A percentile compares a stretch with the other conserved stretches of the same genome.
These are phyloP conservation scores for Morone chrysops DNA, from an alignment of 2,113 vertebrate species.

Conservation along the genomic window DNA sequence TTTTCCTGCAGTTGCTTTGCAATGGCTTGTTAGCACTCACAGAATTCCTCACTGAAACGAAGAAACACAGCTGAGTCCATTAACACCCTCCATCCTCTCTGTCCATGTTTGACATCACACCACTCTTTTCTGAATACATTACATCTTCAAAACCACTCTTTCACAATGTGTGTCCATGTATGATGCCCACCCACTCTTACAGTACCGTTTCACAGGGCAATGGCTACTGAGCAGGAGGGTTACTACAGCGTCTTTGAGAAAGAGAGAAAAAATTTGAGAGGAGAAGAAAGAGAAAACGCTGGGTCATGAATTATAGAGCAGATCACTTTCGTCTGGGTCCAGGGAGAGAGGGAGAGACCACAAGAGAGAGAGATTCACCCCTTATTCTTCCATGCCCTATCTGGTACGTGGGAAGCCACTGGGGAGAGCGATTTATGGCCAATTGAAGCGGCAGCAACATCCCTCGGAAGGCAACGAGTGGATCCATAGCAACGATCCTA, in stretches of 20 bases:
- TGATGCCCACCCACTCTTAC: constrained; percentile 54
- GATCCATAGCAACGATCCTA: constrained; percentile 99
- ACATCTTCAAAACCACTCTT: constrained; percentile 33
- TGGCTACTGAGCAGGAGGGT: constrained; percentile 47
- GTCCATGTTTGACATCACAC: constrained; percentile 49
- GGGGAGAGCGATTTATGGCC: constrained; percentile 99
- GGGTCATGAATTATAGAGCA: constrained; percentile 96
- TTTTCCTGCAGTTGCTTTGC: constrained; percentile 7
- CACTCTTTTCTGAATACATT: constrained; percentile 48
- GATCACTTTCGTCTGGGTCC: constrained; percentile 89
- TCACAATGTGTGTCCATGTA: constrained; percentile 33
- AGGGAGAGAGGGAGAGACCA: constrained; percentile 75
- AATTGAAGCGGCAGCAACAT: constrained; percentile 99
- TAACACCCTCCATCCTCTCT: constrained; percentile 42
- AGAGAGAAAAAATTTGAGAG: constrained; percentile 83
- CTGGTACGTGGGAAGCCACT: constrained; percentile 95
- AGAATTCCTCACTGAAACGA: constrained; percentile 45
- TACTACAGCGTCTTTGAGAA: constrained; percentile 81
- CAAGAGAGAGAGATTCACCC: constrained; percentile 83
- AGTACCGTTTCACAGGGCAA: constrained; percentile 42
- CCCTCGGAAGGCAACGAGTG: constrained; percentile 95
- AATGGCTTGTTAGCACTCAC: constrained; percentile 32
- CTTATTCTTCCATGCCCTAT: constrained; percentile 93
- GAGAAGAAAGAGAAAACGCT: constrained; percentile 86
- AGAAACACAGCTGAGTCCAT: constrained; percentile 46